Evolutionary conservation across 1,140 invertebrate genomes (phyloP), one percentile per base, ranked within the genome.

Genomic region (Chrysopa pallens): DNA sequence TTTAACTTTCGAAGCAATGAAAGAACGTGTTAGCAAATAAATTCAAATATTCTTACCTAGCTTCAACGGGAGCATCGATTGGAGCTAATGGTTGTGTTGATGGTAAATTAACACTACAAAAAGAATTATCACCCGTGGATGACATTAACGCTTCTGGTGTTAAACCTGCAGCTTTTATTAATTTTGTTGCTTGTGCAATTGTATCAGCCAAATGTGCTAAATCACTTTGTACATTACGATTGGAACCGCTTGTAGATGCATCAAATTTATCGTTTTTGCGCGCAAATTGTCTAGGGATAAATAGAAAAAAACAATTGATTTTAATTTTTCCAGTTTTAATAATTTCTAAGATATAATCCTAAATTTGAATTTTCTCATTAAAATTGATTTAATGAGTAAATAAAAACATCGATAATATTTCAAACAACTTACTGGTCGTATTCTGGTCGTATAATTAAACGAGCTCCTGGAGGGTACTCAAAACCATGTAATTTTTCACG

Each of bases 401-500:
- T n/a, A n/a, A n/a, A n/a, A n/a, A n/a, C n/a, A n/a, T n/a, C n/a
- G n/a, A n/a, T n/a, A n/a, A n/a, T n/a, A n/a, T n/a, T n/a, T 55
- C 50, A 0, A 45, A 51, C 35, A 33, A 33, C 31, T 33, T 12
- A 33, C 58, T 56, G 29, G 50, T 65, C 47, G 60, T 52, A 49
- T 44, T 80, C 76, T 11, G 78, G 74, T 55, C 80, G 80, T 0
- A 89, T 80, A 48, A 83, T 79, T 46, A 89, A 69, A 33, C 80
- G 68, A 47, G 82, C 76, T 9, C 85, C 84, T 27, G 80, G 78
- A 1, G 86, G 86, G 64, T 87, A 91, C 61, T 91, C 85, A 59
- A 90, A 83, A 1, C 81, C 82, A 62, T 88, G 78, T 15, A 90
- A 67, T 58, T 89, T 88, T 51, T 86, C 82, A 49, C 73, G 69